Evolutionary conservation across 2,888 invertebrate genomes (phyloP).

Genomic region (Villa cingulata): DNA sequence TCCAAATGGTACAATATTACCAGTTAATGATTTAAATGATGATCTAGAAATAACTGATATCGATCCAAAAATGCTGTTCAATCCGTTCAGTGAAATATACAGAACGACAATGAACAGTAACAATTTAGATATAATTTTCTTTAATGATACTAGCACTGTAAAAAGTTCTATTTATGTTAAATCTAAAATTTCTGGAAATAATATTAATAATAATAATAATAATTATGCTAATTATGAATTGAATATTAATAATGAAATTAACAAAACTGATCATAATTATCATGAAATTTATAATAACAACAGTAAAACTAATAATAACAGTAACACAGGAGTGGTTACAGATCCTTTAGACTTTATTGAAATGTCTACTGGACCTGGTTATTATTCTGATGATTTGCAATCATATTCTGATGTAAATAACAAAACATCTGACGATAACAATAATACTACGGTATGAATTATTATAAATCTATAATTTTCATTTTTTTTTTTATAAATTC

Average conservation of each 20-base stretch:
- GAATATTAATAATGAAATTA: too few species aligned
- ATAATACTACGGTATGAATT: constrained; percentile 5
- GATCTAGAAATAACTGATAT: constrained; percentile 44
- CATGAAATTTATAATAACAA: background rate
- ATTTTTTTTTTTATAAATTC: too few species aligned
- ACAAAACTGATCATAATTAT: too few species aligned
- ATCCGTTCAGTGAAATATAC: constrained; percentile 36
- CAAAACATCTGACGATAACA: background rate
- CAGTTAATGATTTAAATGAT: constrained; percentile 44
- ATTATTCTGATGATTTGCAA: background rate
- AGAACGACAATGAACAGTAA: constrained; percentile 16
- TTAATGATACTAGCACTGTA: constrained; percentile 23
- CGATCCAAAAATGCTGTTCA: constrained; percentile 45
- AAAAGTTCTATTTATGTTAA: too few species aligned
- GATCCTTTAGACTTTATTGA: constrained; percentile 1
- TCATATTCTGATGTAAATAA: constrained; percentile 2
- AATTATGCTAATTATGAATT: background rate
- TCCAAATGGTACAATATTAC: constrained; percentile 65
- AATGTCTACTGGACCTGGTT: constrained; percentile 2
- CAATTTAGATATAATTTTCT: constrained; percentile 14
- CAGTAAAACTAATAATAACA: background rate
- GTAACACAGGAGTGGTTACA: background rate
- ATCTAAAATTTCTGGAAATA: constrained; percentile 7
- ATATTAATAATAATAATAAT: constrained; percentile 1
- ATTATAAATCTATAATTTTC: too few species aligned